Base-by-base conservation (phyloP, 2,797 vertebrate genomes). In the Heteromormyrus szaboi region DNA sequence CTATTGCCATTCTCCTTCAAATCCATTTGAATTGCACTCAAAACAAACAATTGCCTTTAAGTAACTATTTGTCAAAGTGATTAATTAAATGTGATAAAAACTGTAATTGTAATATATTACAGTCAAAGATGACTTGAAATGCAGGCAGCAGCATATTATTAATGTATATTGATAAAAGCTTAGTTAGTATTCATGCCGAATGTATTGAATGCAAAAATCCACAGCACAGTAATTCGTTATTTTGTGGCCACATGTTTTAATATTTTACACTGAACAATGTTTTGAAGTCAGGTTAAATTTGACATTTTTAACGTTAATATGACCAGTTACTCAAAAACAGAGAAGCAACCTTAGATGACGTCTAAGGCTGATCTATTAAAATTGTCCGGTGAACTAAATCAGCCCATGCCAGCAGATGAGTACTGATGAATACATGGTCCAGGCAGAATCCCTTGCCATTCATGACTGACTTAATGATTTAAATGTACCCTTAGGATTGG, bases 311-410 rank as follows among this genome's bases (percentile, higher is more conserved):
- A 29, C 29, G n/a, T 37, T 72, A 37, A 6, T 72, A 86, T 19
- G 33, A 41, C 53, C 29, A 14, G 22, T 62, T 62, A 33, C 50
- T 50, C 90, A 87, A 88, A 79, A 84, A 25, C 54, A 68, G 90
- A 79, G 41, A 17, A 88, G 19, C 87, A 91, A 93, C n/a, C 87
- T 90, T 92, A 83, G 51, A 91, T 91, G 68, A 88, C 90, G 22
- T 91, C 33, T 88, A 4, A 90, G 87, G 50, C 90, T 92, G 50
- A 93, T 91, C 79, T 87, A 93, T 92, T 92, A n/a, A 90, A 92
- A 92, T 12, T 22, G 48, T 14, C 1, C 44, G 65, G 33, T 88
- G 44, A 51, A 53, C 2, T 19, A 17, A 11, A 19, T 56, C 46
- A 89, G 87, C 3, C 91, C 46, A 79, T 88, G 85, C 53, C 14